Evolutionary conservation across 2,888 invertebrate genomes (phyloP).

Genomic region (Hipparchia semele): DNA sequence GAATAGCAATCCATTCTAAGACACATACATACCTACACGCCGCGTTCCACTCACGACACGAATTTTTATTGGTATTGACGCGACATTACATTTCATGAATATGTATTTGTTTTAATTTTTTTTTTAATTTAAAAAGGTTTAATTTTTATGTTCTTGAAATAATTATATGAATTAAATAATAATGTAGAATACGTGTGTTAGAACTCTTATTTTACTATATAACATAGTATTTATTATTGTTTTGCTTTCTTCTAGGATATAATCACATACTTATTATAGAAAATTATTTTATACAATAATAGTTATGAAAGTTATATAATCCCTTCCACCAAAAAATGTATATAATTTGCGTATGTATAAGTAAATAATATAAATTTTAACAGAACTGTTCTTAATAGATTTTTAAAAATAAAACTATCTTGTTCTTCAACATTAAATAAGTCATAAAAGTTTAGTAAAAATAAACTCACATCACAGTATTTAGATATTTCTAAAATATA

Average conservation of each 20-base stretch:
- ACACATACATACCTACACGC: too few relatives aligned
- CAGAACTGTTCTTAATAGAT: neutral
- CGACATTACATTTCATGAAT: neutral
- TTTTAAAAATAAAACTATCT: neutral
- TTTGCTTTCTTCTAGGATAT: constrained; percentile 16
- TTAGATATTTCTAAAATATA: constrained; percentile 14
- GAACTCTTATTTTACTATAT: constrained; percentile 10
- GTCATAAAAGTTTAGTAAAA: neutral
- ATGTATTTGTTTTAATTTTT: neutral
- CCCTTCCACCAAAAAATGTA: constrained; percentile 4
- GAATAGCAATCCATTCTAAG: too few relatives aligned
- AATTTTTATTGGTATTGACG: neutral
- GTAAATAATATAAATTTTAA: neutral
- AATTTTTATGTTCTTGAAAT: neutral
- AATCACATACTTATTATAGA: neutral
- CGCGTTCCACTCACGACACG: neutral
- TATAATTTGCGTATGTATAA: neutral
- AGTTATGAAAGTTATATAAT: neutral
- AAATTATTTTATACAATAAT: constrained; percentile 20
- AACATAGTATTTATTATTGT: constrained; percentile 11
- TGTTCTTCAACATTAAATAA: neutral
- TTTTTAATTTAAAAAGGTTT: neutral
- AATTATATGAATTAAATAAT: neutral
- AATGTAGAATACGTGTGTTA: neutral
- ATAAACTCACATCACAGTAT: neutral